Evolutionary conservation across 92 coral and sea anemone genomes (phyloP), one percentile per base, ranked within the genome.

Genomic region (Pocillopora grandis): DNA sequence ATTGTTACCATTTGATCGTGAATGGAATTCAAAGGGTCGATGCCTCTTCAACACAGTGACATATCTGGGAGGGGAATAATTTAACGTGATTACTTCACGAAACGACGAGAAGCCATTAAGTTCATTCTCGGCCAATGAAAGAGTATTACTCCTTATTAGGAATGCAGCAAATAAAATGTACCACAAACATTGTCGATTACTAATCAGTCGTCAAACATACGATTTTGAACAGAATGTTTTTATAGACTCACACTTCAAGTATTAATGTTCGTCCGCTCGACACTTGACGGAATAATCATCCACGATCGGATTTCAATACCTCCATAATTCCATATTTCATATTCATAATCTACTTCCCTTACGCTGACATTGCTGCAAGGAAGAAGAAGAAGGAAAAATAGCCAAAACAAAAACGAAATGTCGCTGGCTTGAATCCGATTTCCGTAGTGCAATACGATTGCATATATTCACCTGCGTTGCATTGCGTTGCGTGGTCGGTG

Each of bases 381-480:
- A 62, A 62, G 67, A 8, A 27, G 16, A 62, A 62, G 1, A 42
- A 42, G 52, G 5, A 42, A 42, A 42, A 42, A 42, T 42, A 42
- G 0, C 52, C 52, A 7, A 42, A 42, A 42, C 52, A 57, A 18
- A 16, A 80, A 69, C 84, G 23, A 35, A 2, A 10, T 17, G 37
- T 58, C 48, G 56, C 59, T 80, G 76, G 76, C 77, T 33, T 58
- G 55, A 55, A 19, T 59, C 27, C 70, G 78, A 81, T 70, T 59
- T 35, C 69, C n/a, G 21, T 68, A 11, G 80, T 37, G 77, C 21
- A 35, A 37, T 62, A 58, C 77, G 60, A 52, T 64, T 48, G 63
- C 71, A 69, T 70, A 31, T 70, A 61, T 70, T 71, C 85, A 81
- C 85, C 85, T 81, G 85, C 75, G 35, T 57, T 56, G 57, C 33